Conservation (phyloP, 1,140 invertebrate species). For the Lucilia sericata region DNA sequence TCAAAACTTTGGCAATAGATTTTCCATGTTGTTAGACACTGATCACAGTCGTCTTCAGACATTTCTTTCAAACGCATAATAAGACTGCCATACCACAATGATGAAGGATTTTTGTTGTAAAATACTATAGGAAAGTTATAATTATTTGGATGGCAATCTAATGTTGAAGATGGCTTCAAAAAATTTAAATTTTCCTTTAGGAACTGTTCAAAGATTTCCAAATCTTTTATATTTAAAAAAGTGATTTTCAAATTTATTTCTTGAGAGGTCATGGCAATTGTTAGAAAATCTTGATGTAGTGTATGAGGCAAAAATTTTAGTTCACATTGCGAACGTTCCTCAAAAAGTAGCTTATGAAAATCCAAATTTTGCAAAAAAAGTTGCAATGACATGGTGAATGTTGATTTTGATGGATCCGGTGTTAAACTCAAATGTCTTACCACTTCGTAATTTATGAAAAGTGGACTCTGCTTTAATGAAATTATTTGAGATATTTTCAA, state of each 20-base stretch:
- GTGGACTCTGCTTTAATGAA: slow-evolving; percentile 20
- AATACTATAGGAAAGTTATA: background rate
- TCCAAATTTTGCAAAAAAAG: slow-evolving; percentile 30
- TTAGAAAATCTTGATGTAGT: slow-evolving; percentile 47
- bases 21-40: background rate
- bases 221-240: slow-evolving; percentile 6
- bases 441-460: slow-evolving; percentile 44
- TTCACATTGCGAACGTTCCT: slow-evolving; percentile 4
- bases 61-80: background rate
- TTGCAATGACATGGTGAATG: background rate
- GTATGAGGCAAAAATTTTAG: slow-evolving; percentile 26
- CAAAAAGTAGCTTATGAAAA: slow-evolving; percentile 12
- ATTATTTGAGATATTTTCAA: slow-evolving; percentile 41
- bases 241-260: slow-evolving; percentile 31
- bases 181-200: slow-evolving; percentile 23
- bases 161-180: background rate
- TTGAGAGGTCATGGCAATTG: slow-evolving; percentile 31
- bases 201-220: slow-evolving; percentile 33
- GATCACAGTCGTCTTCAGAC: background rate
- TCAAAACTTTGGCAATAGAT: slow-evolving; percentile 7
- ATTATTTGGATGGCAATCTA: background rate
- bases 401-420: background rate
- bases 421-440: background rate
- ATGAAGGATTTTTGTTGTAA: slow-evolving; percentile 18
- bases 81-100: slow-evolving; percentile 37